phyloP scores from a whole-genome alignment of 2,888 invertebrate genomes.

The Temnothorax ravouxi region DNA sequence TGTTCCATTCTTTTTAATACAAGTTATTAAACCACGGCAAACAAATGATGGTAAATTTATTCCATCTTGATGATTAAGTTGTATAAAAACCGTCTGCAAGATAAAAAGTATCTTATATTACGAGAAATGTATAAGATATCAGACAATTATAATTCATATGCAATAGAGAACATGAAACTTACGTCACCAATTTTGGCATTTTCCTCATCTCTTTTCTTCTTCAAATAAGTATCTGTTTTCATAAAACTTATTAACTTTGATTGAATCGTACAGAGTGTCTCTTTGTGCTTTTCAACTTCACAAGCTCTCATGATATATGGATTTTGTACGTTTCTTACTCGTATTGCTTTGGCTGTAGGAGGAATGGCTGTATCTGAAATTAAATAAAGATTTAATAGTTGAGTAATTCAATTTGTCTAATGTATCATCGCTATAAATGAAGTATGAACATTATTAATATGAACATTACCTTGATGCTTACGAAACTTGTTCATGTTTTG shows the following conservation, averaged over 20 bases:
- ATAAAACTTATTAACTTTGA: background rate
- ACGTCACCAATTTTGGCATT: conserved; percentile 28
- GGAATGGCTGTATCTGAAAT: conserved; percentile 23
- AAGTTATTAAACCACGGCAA: conserved; percentile 71
- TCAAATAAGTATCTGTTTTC: background rate
- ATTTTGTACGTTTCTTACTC: background rate
- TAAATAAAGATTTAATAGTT: background rate
- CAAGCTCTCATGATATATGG: conserved; percentile 24
- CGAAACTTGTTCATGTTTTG: background rate
- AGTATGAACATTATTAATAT: background rate
- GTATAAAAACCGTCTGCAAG: conserved; percentile 12
- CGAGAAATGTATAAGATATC: background rate
- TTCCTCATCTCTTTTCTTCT: background rate
- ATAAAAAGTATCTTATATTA: background rate
- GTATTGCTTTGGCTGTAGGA: conserved; percentile 4
- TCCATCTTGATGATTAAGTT: background rate
- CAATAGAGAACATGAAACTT: background rate
- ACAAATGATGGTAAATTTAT: conserved; percentile 69
- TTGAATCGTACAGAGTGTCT: background rate
- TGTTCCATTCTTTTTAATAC: conserved; percentile 49
- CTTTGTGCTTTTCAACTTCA: background rate
- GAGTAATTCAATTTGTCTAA: background rate
- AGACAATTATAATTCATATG: too few relatives aligned
- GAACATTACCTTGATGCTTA: conserved; percentile 11
- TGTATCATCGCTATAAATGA: background rate